These are phyloP conservation scores for Listrodromus nycthemerus DNA, from an alignment of 2,888 invertebrate genomes.

Conservation along the genomic window DNA sequence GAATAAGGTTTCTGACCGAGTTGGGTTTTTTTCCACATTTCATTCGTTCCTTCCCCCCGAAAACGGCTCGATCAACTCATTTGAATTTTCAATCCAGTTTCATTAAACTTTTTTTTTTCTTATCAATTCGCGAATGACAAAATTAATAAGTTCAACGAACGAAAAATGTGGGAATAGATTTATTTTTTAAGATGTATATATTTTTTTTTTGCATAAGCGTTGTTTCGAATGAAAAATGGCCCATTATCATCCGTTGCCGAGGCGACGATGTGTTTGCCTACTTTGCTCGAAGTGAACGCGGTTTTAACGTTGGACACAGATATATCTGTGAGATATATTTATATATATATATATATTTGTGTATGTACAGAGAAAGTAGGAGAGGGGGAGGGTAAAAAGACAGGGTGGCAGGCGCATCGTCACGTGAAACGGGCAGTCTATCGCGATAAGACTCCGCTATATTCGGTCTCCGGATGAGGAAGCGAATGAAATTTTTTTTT, in stretches of 20 bases:
- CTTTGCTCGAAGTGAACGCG: constrained; percentile 43
- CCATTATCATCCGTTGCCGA: constrained; percentile 60
- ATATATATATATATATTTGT: constrained; percentile 26
- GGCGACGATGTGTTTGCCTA: constrained; percentile 63
- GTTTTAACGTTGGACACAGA: constrained; percentile 48
- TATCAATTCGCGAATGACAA: constrained; percentile 20
- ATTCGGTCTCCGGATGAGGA: constrained; percentile 78
- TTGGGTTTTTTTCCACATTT: no score
- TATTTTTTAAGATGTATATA: not conserved
- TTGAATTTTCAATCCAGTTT: constrained; percentile 54
- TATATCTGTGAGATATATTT: constrained; percentile 43
- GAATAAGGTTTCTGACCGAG: no score
- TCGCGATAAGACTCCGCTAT: constrained; percentile 77
- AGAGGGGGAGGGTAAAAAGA: constrained; percentile 14
- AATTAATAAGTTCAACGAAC: constrained; percentile 49
- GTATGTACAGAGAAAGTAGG: constrained; percentile 17
- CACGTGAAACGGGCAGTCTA: constrained; percentile 69
- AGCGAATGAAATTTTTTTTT: constrained; percentile 72
- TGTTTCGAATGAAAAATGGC: constrained; percentile 48
- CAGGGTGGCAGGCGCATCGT: constrained; percentile 65
- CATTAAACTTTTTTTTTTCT: constrained; percentile 26
- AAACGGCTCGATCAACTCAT: not conserved
- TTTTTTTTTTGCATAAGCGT: not conserved
- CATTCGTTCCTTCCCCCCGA: no score
- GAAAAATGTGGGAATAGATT: constrained; percentile 1